phyloP scores from a whole-genome alignment of 30 jellyfish, hydroid and myxozoan species.

The Euphysa ruthae region DNA sequence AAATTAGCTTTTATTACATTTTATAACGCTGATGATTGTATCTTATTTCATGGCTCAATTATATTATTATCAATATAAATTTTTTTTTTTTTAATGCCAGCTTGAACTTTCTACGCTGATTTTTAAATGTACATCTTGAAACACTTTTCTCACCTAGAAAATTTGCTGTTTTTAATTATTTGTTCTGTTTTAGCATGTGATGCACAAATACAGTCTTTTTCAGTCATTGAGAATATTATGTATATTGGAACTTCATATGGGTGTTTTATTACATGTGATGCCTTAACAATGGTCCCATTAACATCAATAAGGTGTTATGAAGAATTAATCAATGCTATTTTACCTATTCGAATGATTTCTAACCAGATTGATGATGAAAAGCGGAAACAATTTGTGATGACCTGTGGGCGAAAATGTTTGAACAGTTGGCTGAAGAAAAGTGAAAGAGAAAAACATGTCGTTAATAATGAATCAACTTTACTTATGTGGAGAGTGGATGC shows the following conservation, averaged over 20 bases:
- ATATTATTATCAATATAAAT: too few relatives aligned
- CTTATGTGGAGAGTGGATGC: too few relatives aligned
- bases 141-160: too few relatives aligned
- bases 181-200: slow-evolving; percentile 35
- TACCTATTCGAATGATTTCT: slow-evolving; percentile 68
- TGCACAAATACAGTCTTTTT: slow-evolving; percentile 64
- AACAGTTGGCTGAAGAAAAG: slow-evolving; percentile 51
- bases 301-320: slow-evolving; percentile 58
- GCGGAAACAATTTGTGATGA: slow-evolving; percentile 41
- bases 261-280: slow-evolving; percentile 59
- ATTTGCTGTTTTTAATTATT: too few relatives aligned
- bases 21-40: too few relatives aligned
- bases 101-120: too few relatives aligned
- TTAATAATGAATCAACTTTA: slow-evolving; percentile 28
- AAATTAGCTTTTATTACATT: too few relatives aligned
- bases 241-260: slow-evolving; percentile 87
- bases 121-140: too few relatives aligned
- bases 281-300: slow-evolving; percentile 43
- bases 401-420: slow-evolving; percentile 66
- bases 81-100: too few relatives aligned
- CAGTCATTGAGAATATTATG: slow-evolving; percentile 60
- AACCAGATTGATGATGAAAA: slow-evolving; percentile 39
- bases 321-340: slow-evolving; percentile 51
- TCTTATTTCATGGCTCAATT: too few relatives aligned
- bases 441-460: slow-evolving; percentile 20